Conservation (phyloP, 2,888 invertebrate genomes). For the Aphidius colemani region DNA sequence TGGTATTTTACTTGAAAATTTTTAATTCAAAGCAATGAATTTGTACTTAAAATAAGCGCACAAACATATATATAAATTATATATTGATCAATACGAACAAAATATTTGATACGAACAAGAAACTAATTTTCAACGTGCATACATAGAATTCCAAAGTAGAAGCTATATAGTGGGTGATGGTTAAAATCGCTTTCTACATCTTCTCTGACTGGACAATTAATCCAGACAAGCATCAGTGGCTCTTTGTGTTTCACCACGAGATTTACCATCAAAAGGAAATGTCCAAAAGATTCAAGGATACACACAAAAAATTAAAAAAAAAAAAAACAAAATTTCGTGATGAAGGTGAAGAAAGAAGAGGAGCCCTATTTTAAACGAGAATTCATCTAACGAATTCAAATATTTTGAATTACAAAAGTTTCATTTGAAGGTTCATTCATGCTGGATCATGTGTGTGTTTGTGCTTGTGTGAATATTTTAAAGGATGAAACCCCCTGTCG, state of each 20-base stretch:
- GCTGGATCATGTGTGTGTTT: slow-evolving; percentile 1
- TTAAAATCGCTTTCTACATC: slow-evolving; percentile 2
- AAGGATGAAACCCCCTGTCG: too few species aligned
- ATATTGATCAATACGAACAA: too few species aligned
- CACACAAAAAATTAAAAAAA: not conserved
- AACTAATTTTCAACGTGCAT: slow-evolving; percentile 5
- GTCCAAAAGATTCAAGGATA: slow-evolving; percentile 9
- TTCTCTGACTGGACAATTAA: slow-evolving; percentile 23
- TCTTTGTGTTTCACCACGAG: slow-evolving; percentile 1
- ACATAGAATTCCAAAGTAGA: not conserved
- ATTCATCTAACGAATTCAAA: slow-evolving; percentile 49
- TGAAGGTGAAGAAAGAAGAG: slow-evolving; percentile 8
- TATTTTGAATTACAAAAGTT: slow-evolving; percentile 45
- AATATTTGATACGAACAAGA: slow-evolving; percentile 2
- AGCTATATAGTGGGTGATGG: not conserved
- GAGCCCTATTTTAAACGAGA: slow-evolving; percentile 18
- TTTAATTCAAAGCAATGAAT: slow-evolving; percentile 11
- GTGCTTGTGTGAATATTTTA: too few species aligned
- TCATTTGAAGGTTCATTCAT: slow-evolving; percentile 33
- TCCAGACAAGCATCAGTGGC: slow-evolving; percentile 23
- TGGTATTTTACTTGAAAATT: slow-evolving; percentile 3
- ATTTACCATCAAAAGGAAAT: not conserved
- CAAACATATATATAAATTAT: too few species aligned
- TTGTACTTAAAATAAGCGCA: too few species aligned
- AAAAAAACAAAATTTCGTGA: not conserved